Evolutionary conservation across 1,140 invertebrate genomes (phyloP), one percentile per base, ranked within the genome.

Genomic region (Mactra quadrangularis): DNA sequence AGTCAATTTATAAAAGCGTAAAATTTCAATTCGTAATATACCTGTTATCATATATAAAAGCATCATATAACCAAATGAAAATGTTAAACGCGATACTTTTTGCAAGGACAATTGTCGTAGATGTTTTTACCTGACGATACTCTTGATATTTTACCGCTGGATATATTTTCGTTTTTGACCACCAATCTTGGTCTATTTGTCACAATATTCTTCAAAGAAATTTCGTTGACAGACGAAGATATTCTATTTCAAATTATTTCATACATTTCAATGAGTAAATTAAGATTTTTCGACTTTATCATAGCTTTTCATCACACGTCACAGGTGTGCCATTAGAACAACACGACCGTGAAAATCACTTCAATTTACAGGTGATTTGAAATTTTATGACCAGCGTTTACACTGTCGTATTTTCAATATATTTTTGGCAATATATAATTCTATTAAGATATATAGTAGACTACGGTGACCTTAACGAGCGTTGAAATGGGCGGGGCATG

Each of bases 331-430:
- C n/a, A 31, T 70, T 53, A 59, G 55, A 45, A 81, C 64, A 81
- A 57, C 25, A 22, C 25, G 15, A 19, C 27, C 76, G 62, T 79
- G 76, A 79, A 81, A 81, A 81, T 71, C 45, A 25, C 77, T 45
- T 29, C 77, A 81, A 81, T 81, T 81, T 71, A 81, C 77, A 81
- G 77, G 77, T 81, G 66, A 81, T 81, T 81, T 71, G 45, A 60
- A 81, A 19, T 71, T 71, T 81, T 71, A 81, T 64, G 66, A 70
- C 53, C 35, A 53, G 53, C 45, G 71, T 71, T 81, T 71, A 81
- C 66, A 57, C 53, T 71, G 71, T 60, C 53, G 50, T 70, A 68
- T 60, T 59, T 71, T 81, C 77, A 81, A 81, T 81, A 60, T 66
- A 11, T 60, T 55, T 47, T 71, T 81, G 77, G 71, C 77, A 81